Percentiles rank a stretch among this genome's conserved stretches.
phyloP scores from a whole-genome alignment of 2,113 vertebrate species.

The Myrmophylax atrothorax region DNA sequence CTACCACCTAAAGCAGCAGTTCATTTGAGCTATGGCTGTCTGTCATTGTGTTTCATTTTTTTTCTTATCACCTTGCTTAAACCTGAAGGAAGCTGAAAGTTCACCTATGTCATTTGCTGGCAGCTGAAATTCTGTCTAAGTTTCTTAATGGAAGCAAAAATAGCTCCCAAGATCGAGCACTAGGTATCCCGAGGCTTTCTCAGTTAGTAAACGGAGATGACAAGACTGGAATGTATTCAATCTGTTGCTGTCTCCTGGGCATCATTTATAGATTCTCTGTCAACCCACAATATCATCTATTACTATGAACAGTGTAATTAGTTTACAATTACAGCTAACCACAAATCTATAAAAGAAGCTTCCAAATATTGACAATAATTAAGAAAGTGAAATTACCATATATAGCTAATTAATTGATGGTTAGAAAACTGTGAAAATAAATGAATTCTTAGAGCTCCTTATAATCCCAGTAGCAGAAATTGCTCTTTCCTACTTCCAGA shows the following conservation, averaged over 20 bases:
- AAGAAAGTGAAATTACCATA: conserved; percentile 63
- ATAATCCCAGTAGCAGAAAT: conserved; percentile 53
- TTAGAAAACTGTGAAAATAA: conserved; percentile 62
- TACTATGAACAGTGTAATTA: conserved; percentile 72
- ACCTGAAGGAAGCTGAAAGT: conserved; percentile 32
- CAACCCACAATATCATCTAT: conserved; percentile 53
- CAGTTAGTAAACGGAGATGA: conserved; percentile 33
- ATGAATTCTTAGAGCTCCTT: conserved; percentile 43
- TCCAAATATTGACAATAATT: conserved; percentile 73
- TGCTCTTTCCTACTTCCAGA: neutral
- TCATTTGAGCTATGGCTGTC: conserved; percentile 34
- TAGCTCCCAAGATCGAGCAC: neutral
- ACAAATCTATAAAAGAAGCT: conserved; percentile 75
- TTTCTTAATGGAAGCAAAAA: conserved; percentile 49
- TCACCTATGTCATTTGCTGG: neutral
- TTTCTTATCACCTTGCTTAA: conserved; percentile 46
- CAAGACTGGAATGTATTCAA: conserved; percentile 30
- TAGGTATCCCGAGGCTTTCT: neutral
- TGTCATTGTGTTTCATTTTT: conserved; percentile 15
- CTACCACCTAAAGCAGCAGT: neutral
- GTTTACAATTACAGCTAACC: conserved; percentile 77
- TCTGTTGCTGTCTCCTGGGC: conserved; percentile 52
- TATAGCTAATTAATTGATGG: conserved; percentile 68
- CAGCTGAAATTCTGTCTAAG: conserved; percentile 35
- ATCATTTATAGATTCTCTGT: conserved; percentile 66